Evolutionary conservation across 2,113 vertebrate species (phyloP).

Genomic region (Ictidomys tridecemlineatus): DNA sequence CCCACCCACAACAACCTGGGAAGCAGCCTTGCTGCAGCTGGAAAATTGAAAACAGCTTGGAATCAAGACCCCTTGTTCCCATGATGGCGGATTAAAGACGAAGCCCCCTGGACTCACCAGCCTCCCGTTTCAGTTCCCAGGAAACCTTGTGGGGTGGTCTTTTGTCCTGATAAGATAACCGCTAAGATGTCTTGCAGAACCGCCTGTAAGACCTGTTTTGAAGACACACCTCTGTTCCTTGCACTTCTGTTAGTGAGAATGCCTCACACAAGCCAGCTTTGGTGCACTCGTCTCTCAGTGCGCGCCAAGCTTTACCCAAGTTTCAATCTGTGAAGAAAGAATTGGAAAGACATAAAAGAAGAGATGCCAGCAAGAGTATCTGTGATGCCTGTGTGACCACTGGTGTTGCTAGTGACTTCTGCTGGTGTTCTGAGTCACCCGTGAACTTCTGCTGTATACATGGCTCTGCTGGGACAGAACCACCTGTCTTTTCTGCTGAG

Average conservation of each 20-base stretch:
- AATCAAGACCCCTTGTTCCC: slow-evolving; percentile 58
- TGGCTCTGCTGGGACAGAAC: background rate
- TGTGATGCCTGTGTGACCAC: too few species aligned
- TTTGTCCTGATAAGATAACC: background rate
- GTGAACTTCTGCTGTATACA: fast-evolving
- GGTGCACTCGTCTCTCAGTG: too few species aligned
- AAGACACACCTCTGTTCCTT: fast-evolving
- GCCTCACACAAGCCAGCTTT: too few species aligned
- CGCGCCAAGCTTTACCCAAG: too few species aligned
- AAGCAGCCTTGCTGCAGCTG: slow-evolving; percentile 39
- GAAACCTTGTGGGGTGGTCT: background rate
- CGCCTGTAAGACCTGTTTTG: background rate
- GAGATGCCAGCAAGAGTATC: too few species aligned
- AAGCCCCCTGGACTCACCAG: background rate
- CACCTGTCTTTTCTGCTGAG: too few species aligned
- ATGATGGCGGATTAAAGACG: background rate
- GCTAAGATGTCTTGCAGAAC: background rate
- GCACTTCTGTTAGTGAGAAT: background rate
- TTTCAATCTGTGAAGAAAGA: too few species aligned
- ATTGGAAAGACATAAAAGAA: too few species aligned
- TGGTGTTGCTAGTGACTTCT: fast-evolving
- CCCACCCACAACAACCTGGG: slow-evolving; percentile 9
- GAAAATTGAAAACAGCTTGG: slow-evolving; percentile 53
- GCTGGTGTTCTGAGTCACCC: fast-evolving
- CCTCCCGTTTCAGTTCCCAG: background rate